Percentiles rank a stretch among this genome's conserved stretches.
Evolutionary conservation across 1,140 invertebrate genomes (phyloP).

Genomic region (Eciton burchellii): DNA sequence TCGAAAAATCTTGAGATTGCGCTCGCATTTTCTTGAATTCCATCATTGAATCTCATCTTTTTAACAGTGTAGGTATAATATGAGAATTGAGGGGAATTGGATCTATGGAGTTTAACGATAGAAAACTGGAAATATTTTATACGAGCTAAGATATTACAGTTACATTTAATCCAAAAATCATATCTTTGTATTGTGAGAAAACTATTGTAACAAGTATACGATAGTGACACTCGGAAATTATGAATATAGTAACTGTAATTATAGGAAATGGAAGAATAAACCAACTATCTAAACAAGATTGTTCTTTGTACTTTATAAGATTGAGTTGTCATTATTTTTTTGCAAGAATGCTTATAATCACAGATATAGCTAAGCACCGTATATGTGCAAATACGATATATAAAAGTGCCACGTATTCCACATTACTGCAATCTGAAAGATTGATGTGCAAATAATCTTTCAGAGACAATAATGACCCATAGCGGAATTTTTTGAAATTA

Average conservation of each 20-base stretch:
- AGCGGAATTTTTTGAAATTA: no score
- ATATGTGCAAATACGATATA: background rate
- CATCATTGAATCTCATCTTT: background rate
- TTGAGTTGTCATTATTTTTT: background rate
- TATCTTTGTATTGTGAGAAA: slow-evolving; percentile 54
- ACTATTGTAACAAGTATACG: slow-evolving; percentile 44
- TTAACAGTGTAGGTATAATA: slow-evolving; percentile 8
- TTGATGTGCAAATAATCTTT: no score
- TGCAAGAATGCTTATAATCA: background rate
- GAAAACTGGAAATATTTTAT: slow-evolving; percentile 63
- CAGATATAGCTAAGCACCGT: no score
- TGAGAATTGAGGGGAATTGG: background rate
- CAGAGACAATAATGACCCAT: no score
- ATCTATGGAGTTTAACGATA: slow-evolving; percentile 3
- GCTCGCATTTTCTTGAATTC: background rate
- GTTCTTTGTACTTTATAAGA: background rate
- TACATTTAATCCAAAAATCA: slow-evolving; percentile 55
- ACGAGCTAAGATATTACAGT: slow-evolving; percentile 61
- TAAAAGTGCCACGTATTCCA: no score
- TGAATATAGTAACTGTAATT: slow-evolving; percentile 56
- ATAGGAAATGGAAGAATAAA: slow-evolving; percentile 22
- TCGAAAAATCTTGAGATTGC: background rate
- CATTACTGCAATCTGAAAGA: no score
- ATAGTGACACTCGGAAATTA: slow-evolving; percentile 53
- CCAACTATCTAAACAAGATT: slow-evolving; percentile 25